These are phyloP conservation scores for Silurus glanis DNA, from an alignment of 2,113 vertebrate species.

Conservation along the genomic window DNA sequence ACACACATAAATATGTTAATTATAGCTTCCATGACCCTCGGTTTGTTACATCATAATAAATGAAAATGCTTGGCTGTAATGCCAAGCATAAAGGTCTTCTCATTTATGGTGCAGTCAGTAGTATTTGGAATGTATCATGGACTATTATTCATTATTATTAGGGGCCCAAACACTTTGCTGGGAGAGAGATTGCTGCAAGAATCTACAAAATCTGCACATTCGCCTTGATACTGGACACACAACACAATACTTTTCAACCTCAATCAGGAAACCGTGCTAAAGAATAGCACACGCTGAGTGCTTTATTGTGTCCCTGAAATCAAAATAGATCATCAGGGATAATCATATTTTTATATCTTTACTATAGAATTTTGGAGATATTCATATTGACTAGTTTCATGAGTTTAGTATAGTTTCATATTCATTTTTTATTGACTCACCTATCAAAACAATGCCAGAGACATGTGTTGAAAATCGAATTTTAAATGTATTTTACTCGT, in stretches of 20 bases:
- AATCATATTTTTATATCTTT: too few species aligned
- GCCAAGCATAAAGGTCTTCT: not conserved
- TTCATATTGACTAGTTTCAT: too few species aligned
- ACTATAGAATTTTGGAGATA: too few species aligned
- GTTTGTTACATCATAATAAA: not conserved
- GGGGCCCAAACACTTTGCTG: not conserved
- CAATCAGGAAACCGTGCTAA: not conserved
- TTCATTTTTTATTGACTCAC: too few species aligned
- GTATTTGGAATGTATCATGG: not conserved
- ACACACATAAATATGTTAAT: not conserved
- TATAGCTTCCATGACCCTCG: not conserved
- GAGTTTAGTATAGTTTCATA: too few species aligned
- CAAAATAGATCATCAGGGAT: too few species aligned
- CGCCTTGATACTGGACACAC: not conserved
- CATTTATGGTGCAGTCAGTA: not conserved
- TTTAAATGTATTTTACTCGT: too few species aligned
- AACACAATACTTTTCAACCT: not conserved
- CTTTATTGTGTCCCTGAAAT: not conserved
- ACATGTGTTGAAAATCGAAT: too few species aligned
- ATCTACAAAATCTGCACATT: not conserved
- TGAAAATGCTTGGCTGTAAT: not conserved
- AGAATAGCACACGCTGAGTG: not conserved
- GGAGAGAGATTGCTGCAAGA: not conserved
- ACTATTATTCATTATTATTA: not conserved
- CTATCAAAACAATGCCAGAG: too few species aligned